Percentiles rank a stretch among this genome's conserved stretches.
Conservation (phyloP, 1,140 invertebrate genomes). For the Meteorus sp. region DNA sequence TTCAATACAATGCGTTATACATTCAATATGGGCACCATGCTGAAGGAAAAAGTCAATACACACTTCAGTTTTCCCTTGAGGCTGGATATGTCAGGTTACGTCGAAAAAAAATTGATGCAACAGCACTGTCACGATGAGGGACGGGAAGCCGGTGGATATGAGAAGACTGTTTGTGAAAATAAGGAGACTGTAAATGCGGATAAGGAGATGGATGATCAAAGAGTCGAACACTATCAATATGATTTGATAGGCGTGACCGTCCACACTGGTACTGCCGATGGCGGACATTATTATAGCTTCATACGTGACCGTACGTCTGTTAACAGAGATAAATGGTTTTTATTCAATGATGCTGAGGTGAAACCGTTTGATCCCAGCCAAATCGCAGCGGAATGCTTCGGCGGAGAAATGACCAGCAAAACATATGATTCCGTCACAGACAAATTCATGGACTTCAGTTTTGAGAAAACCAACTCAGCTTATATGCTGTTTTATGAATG, state of each 20-base stretch:
- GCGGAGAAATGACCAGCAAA: slow-evolving; percentile 96
- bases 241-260: slow-evolving; percentile 95
- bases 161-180: slow-evolving; percentile 41
- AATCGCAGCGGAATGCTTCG: slow-evolving; percentile 93
- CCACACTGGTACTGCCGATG: slow-evolving; percentile 94
- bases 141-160: background rate
- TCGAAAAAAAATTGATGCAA: slow-evolving; percentile 91
- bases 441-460: slow-evolving; percentile 96
- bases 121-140: slow-evolving; percentile 75
- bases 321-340: slow-evolving; percentile 85
- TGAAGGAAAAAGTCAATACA: slow-evolving; percentile 96
- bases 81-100: slow-evolving; percentile 92
- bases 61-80: slow-evolving; percentile 95
- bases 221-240: slow-evolving; percentile 72
- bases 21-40: slow-evolving; percentile 97
- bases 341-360: slow-evolving; percentile 96
- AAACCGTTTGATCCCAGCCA: slow-evolving; percentile 94
- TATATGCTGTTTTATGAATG: slow-evolving; percentile 97
- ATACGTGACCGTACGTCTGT: slow-evolving; percentile 79
- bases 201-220: slow-evolving; percentile 38
- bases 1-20: slow-evolving; percentile 99
- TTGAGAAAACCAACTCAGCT: slow-evolving; percentile 96
- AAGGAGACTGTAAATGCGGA: slow-evolving; percentile 47
- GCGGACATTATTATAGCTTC: slow-evolving; percentile 96
- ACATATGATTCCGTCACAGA: slow-evolving; percentile 95